Conservation (phyloP, 2,888 invertebrate species). For the Leptopterna dolabrata region DNA sequence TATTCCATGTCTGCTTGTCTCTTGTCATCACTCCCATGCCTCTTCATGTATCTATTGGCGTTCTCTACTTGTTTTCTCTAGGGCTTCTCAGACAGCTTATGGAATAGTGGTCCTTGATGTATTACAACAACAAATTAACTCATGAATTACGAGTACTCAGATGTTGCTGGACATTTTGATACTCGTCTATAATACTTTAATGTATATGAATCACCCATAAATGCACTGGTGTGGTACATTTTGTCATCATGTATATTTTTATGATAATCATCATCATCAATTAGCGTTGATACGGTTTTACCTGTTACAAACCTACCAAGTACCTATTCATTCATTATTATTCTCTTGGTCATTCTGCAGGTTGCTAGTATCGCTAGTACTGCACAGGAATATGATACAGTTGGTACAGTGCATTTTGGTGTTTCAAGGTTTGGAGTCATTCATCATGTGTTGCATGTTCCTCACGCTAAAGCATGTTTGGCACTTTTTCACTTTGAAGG, state of each 20-base stretch:
- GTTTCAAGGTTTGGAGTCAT: neutral
- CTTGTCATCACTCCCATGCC: neutral
- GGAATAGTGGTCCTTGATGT: too few relatives aligned
- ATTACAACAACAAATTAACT: too few relatives aligned
- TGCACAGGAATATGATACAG: too few relatives aligned
- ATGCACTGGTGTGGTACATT: neutral
- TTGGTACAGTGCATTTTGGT: neutral
- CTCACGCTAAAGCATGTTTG: slow-evolving; percentile 4
- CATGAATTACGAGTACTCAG: too few relatives aligned
- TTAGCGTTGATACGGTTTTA: too few relatives aligned
- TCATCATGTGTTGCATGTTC: neutral
- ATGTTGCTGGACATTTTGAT: neutral
- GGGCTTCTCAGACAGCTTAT: too few relatives aligned
- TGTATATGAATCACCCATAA: neutral
- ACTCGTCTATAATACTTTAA: neutral
- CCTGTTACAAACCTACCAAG: too few relatives aligned
- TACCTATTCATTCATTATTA: too few relatives aligned
- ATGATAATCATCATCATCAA: too few relatives aligned
- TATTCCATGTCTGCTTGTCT: neutral
- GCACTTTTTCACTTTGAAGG: slow-evolving; percentile 65
- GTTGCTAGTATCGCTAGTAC: too few relatives aligned
- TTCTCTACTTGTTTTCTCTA: too few relatives aligned
- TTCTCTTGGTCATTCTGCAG: too few relatives aligned
- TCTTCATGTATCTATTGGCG: neutral
- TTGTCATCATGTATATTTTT: neutral